Base-by-base conservation (phyloP, 1,140 invertebrate species). In the Gonioctena quinquepunctata region DNA sequence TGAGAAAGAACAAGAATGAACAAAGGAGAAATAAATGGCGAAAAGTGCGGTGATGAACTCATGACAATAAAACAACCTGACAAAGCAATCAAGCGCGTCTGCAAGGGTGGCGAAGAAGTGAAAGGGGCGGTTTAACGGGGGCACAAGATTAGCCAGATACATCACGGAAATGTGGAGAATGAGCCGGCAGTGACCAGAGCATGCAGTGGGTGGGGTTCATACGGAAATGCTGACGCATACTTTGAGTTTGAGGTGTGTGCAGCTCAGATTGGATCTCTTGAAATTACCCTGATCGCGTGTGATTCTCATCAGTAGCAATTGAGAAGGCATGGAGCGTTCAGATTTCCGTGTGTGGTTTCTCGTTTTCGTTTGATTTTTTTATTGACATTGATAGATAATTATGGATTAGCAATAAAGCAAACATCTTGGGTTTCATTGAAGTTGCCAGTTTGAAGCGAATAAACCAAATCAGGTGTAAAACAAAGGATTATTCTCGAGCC, bases 1-100 rank as follows among this genome's bases (percentile, higher is more conserved):
- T 49, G 28, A 26, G 28, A 49, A 22, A 28, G 28, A 19, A 21
- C 61, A 27, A 19, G 18, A 48, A 23, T 42, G 48, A 11, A 65
- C 63, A 52, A 59, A 56, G 50, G 49, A 68, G 65, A 68, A 75
- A 75, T 63, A 72, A 75, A 75, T 71, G 73, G 70, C 68, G 67
- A 50, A 70, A 72, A 72, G 69, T 66, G 64, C 64, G 56, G 67
- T 70, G 74, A 77, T 74, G 66, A 74, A 71, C 70, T 70, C 66
- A 60, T 72, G 68, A 78, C 78, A 74, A 79, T 79, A 78, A 79
- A 79, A 77, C 75, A 76, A 77, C 73, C 76, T 75, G 77, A 80
- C 77, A 70, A 78, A 77, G 76, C 76, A 78, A 77, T 78, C 75
- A 77, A 69, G 73, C 76, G 69, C 59, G 72, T 66, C 72, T 69